Percentiles rank a stretch among this genome's conserved stretches.
These are phyloP conservation scores for Lochmaea crataegi DNA, from an alignment of 2,888 invertebrate species.

Conservation along the genomic window DNA sequence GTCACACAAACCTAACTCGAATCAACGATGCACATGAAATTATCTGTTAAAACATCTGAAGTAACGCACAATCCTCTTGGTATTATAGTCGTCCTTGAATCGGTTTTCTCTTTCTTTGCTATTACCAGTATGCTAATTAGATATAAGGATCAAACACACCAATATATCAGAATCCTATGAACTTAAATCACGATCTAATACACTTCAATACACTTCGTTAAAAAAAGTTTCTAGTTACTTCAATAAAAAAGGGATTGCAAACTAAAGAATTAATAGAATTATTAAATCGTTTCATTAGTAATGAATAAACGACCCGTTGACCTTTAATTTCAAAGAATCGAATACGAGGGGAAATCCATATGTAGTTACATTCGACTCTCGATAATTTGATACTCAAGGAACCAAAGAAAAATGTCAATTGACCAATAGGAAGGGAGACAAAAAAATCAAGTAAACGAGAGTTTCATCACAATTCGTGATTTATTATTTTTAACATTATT, in stretches of 20 bases:
- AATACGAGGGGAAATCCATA: slow-evolving; percentile 2
- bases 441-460: too few species aligned
- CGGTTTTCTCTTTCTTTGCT: slow-evolving; percentile 18
- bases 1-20: slow-evolving; percentile 13
- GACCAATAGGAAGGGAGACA: too few species aligned
- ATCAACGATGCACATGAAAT: background rate
- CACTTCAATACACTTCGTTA: too few species aligned
- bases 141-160: background rate
- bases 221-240: too few species aligned
- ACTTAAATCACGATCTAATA: background rate
- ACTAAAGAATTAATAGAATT: background rate
- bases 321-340: background rate
- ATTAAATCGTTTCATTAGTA: background rate
- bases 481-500: too few species aligned
- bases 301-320: background rate
- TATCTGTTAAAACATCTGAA: slow-evolving; percentile 6
- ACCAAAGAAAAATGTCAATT: too few species aligned
- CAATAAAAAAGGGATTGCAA: too few species aligned
- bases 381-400: too few species aligned
- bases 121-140: slow-evolving; percentile 21
- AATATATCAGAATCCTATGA: background rate
- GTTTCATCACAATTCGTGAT: too few species aligned
- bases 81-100: background rate
- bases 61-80: background rate
- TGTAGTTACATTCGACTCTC: background rate